These are phyloP conservation scores for Limanda limanda DNA, from an alignment of 2,113 vertebrate species.

Conservation along the genomic window DNA sequence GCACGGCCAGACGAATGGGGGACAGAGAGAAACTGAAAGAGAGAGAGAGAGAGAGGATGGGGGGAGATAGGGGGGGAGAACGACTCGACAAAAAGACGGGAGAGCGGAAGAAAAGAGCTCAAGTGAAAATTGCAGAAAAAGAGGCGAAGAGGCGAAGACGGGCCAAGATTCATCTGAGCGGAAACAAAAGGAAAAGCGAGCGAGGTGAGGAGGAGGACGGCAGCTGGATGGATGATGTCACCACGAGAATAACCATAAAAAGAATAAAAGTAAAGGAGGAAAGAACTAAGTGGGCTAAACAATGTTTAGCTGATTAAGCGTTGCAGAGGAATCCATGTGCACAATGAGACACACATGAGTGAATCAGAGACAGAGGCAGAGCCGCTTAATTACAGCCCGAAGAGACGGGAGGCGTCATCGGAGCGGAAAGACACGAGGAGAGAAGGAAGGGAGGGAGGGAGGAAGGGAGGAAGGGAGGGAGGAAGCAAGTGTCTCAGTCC, in stretches of 20 bases:
- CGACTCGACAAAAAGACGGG: neutral
- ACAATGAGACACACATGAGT: constrained; percentile 73
- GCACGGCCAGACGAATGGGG: constrained; percentile 56
- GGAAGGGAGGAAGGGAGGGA: neutral
- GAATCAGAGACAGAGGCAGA: constrained; percentile 66
- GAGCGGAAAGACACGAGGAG: constrained; percentile 45
- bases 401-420: constrained; percentile 67
- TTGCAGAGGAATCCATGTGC: constrained; percentile 70
- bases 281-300: constrained; percentile 59
- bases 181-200: neutral
- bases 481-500: neutral
- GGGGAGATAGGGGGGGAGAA: neutral
- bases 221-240: neutral
- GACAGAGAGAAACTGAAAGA: neutral
- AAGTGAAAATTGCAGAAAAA: neutral
- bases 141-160: neutral
- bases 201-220: neutral
- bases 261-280: constrained; percentile 35
- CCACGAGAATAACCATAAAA: constrained; percentile 13
- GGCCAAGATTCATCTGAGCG: neutral
- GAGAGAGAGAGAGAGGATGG: neutral
- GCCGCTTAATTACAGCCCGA: constrained; percentile 75
- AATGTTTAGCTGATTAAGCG: constrained; percentile 74
- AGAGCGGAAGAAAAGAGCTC: neutral
- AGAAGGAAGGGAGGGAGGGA: neutral